phyloP scores from a whole-genome alignment of 1,140 invertebrate species.

The Lerema accius region DNA sequence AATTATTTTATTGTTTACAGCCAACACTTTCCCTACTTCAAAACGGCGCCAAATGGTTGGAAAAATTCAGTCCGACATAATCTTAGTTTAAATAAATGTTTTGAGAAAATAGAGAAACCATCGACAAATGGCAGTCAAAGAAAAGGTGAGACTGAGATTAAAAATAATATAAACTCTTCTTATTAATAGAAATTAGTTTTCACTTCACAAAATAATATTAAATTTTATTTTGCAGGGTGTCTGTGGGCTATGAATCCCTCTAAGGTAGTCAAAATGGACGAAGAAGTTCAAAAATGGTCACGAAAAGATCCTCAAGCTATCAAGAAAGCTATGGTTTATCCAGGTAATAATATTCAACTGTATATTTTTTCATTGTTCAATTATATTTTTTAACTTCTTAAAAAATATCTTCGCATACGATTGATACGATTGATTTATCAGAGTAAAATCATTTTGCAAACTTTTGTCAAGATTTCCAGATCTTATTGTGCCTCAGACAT shows the following conservation, averaged over 20 bases:
- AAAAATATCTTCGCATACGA: no score
- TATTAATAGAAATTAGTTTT: no score
- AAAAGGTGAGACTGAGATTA: constrained; percentile 82
- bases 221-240: constrained; percentile 84
- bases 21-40: constrained; percentile 98
- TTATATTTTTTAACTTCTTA: background rate
- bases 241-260: constrained; percentile 98
- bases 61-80: constrained; percentile 99
- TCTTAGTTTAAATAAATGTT: constrained; percentile 97
- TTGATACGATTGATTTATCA: no score
- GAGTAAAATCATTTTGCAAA: no score
- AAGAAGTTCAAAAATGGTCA: constrained; percentile 98
- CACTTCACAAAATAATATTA: no score
- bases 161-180: no score
- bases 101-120: constrained; percentile 98
- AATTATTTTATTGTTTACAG: constrained; percentile 82
- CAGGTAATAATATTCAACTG: constrained; percentile 82
- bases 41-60: constrained; percentile 98
- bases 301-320: constrained; percentile 95
- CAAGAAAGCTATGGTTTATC: constrained; percentile 95
- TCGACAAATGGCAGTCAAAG: constrained; percentile 90
- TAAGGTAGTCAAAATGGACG: constrained; percentile 97
- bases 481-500: no score
- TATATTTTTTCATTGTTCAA: no score
- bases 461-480: no score